phyloP scores from a whole-genome alignment of 2,113 vertebrate species.

The Vanacampus margaritifer region DNA sequence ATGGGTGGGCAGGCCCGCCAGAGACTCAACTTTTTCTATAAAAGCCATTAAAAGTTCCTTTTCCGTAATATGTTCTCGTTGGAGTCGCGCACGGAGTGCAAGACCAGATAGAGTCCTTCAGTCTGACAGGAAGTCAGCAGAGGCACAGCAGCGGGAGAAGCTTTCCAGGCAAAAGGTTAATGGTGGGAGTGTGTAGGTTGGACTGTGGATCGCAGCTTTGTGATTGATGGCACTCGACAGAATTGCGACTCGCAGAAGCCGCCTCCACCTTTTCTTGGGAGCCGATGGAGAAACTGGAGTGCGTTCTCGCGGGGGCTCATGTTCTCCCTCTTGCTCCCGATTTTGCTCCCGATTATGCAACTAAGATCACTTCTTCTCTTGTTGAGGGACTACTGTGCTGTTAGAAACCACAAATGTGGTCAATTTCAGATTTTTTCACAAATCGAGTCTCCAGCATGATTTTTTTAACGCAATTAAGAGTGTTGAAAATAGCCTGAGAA shows the following conservation, averaged over 20 bases:
- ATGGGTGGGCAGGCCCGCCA: too few species aligned
- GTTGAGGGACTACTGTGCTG: slow-evolving; percentile 14
- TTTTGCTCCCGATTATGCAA: slow-evolving; percentile 10
- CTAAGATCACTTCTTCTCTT: slow-evolving; percentile 31
- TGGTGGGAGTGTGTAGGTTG: slow-evolving; percentile 55
- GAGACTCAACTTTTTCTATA: too few species aligned
- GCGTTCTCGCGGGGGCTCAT: slow-evolving; percentile 34
- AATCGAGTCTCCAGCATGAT: background rate
- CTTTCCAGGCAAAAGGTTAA: slow-evolving; percentile 52
- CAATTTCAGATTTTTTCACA: background rate
- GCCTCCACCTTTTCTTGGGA: slow-evolving; percentile 33
- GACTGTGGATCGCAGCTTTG: slow-evolving; percentile 31
- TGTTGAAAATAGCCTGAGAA: too few species aligned
- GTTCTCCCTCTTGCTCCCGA: slow-evolving; percentile 15
- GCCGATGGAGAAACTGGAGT: slow-evolving; percentile 35
- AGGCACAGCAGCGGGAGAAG: slow-evolving; percentile 16
- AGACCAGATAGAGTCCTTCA: background rate
- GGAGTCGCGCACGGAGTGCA: too few species aligned
- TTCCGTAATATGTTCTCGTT: too few species aligned
- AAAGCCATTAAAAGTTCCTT: too few species aligned
- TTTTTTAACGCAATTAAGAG: too few species aligned
- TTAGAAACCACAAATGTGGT: background rate
- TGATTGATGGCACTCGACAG: slow-evolving; percentile 58
- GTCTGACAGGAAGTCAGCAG: slow-evolving; percentile 24
- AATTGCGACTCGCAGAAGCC: slow-evolving; percentile 27